phyloP scores from a whole-genome alignment of 2,113 vertebrate species.

The Rhineura floridana region DNA sequence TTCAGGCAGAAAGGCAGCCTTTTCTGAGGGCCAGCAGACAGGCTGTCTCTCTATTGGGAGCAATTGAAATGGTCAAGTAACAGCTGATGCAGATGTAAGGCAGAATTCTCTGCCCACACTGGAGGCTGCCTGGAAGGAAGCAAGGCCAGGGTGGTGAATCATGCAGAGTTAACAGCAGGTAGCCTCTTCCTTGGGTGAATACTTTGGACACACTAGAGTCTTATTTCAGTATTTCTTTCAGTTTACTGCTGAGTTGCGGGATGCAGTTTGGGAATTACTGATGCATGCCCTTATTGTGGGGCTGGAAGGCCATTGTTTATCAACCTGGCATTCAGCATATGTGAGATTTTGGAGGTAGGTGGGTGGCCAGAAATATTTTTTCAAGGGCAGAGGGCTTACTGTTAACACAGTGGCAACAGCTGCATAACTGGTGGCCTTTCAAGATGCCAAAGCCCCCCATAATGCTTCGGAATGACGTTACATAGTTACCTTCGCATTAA shows the following conservation, averaged over 20 bases:
- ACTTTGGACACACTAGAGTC: background rate
- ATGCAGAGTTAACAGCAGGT: background rate
- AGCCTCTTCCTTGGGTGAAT: background rate
- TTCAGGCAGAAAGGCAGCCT: background rate
- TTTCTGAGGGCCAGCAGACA: too few relatives aligned
- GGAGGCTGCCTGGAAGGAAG: background rate
- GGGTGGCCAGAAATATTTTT: too few relatives aligned
- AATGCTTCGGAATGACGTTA: too few relatives aligned
- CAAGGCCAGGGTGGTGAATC: background rate
- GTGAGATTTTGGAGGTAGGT: too few relatives aligned
- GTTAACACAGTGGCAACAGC: too few relatives aligned
- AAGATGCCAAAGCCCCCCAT: background rate
- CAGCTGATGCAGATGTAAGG: background rate
- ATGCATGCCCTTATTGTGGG: background rate
- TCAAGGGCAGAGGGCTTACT: background rate
- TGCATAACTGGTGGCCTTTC: too few relatives aligned
- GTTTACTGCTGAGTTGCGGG: background rate
- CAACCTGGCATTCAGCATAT: background rate
- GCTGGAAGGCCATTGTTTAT: background rate
- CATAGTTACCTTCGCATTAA: too few relatives aligned
- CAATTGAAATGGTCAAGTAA: background rate
- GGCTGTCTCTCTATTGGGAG: background rate
- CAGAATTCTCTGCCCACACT: background rate
- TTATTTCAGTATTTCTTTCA: background rate
- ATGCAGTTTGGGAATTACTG: background rate